Base-by-base conservation (phyloP, 2,113 vertebrate genomes). In the Crotalus horridus region DNA sequence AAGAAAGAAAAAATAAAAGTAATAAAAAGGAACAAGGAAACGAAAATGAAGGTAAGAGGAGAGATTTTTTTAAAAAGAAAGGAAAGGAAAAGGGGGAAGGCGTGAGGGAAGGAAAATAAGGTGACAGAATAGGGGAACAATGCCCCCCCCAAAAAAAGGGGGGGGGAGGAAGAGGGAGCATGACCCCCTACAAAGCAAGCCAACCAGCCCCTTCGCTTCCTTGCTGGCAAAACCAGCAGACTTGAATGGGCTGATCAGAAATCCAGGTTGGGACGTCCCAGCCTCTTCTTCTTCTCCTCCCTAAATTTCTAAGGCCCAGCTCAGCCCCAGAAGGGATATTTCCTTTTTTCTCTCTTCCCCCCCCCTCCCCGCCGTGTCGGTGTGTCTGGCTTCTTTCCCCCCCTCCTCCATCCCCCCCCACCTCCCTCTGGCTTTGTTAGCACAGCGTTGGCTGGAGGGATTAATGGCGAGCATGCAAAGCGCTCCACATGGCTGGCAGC, bases 281-380 rank as follows among this genome's bases (percentile, higher is more conserved):
- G 94, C 89, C 91, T 55, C 3, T 43, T 43, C 48, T 1, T 7
- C 39, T 89, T 26, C 10, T 33, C 6, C 24, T 93, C 90, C 90
- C 93, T 93, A 92, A 96, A 96, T 56, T 48, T 46, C 33, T 39
- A 23, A 3, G 11, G 51, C 91, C 93, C 92, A 94, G 85, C 87
- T 48, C 53, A 53, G 1, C 10, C 59, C 3, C 24, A 85, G 12
- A 39, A 9, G 3, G 81, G 26, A n/a, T 48, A 7, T 48, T 48
- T 48, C 6, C 29, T 21, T 39, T 39, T 20, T 39, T 39, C 33
- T 29, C 13, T 24, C 43, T 43, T 43, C 2, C 43, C 3, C 2
- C 43, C 43, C 43, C 2, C 2, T 2, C 2, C 43, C 43, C 43
- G 3, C 43, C 43, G 3, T 43, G 43, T 43, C 3, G 43, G 43